These are phyloP conservation scores for Lymantria dispar DNA, from an alignment of 2,888 invertebrate species.

Conservation along the genomic window DNA sequence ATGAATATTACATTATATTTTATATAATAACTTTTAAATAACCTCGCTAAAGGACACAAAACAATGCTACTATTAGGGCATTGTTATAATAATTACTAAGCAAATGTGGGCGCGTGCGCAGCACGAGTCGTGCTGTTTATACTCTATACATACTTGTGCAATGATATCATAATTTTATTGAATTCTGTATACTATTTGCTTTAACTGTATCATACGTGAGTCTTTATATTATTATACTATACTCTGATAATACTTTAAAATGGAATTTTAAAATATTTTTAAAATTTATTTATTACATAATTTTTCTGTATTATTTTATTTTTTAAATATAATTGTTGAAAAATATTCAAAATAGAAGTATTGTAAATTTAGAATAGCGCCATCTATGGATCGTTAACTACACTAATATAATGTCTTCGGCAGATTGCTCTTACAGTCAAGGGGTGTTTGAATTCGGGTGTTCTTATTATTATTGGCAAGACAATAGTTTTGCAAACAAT, in stretches of 20 bases:
- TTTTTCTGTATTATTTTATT: no score
- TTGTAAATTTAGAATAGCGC: slow-evolving; percentile 30
- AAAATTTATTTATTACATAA: no score
- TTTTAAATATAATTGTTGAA: no score
- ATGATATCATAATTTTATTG: slow-evolving; percentile 45
- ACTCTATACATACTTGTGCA: slow-evolving; percentile 27
- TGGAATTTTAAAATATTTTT: no score
- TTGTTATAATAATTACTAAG: slow-evolving; percentile 31
- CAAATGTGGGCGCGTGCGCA: slow-evolving; percentile 40
- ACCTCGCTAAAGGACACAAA: slow-evolving; percentile 7
- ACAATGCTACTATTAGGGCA: slow-evolving; percentile 31
- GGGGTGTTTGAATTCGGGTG: slow-evolving; percentile 56
- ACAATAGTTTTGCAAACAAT: slow-evolving; percentile 69
- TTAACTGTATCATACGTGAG: neutral
- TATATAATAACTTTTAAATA: neutral
- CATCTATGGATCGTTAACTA: slow-evolving; percentile 49
- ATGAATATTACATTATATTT: neutral
- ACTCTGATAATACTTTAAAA: no score
- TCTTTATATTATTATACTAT: neutral
- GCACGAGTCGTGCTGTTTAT: slow-evolving; percentile 24
- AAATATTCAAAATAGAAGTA: no score
- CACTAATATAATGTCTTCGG: slow-evolving; percentile 41
- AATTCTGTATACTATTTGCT: slow-evolving; percentile 21
- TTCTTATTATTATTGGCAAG: slow-evolving; percentile 46
- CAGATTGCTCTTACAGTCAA: slow-evolving; percentile 40